These are phyloP conservation scores for Parotocinclus haroldoi DNA, from an alignment of 2,797 vertebrate genomes.

Conservation along the genomic window DNA sequence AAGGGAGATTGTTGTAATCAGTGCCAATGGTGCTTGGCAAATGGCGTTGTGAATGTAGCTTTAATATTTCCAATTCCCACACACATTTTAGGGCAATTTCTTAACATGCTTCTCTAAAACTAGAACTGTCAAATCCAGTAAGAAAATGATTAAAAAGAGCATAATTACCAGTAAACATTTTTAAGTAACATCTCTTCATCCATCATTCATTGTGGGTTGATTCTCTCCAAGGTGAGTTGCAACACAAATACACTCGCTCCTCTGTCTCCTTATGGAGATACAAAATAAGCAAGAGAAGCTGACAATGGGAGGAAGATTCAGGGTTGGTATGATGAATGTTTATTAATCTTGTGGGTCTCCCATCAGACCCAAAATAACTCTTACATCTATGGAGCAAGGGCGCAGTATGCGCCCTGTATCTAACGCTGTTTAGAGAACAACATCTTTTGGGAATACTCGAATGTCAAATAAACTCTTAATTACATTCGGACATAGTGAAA, in stretches of 20 bases:
- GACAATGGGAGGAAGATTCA: conserved; percentile 23
- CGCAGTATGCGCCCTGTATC: conserved; percentile 30
- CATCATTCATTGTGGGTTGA: conserved; percentile 28
- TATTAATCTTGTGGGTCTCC: conserved; percentile 52
- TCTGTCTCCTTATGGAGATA: conserved; percentile 26
- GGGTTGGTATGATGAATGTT: conserved; percentile 48
- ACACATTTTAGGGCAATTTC: no score
- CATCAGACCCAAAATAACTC: conserved; percentile 47
- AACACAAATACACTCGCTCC: conserved; percentile 38
- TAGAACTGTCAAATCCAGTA: no score
- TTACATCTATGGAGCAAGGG: conserved; percentile 39
- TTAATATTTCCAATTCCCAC: no score
- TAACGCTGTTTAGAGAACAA: conserved; percentile 31
- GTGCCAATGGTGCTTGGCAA: no score
- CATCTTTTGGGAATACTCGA: no score
- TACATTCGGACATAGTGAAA: no score
- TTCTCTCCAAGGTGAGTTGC: conserved; percentile 35
- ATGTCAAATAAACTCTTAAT: no score
- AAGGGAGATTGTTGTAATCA: no score
- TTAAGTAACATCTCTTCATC: conserved; percentile 25
- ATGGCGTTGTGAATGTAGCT: no score
- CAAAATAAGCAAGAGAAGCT: conserved; percentile 9
- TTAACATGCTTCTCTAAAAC: no score
- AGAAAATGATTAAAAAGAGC: no score
- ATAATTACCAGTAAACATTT: not conserved